Conservation (phyloP, 2,797 vertebrate genomes). For the Diceros bicornis region DNA sequence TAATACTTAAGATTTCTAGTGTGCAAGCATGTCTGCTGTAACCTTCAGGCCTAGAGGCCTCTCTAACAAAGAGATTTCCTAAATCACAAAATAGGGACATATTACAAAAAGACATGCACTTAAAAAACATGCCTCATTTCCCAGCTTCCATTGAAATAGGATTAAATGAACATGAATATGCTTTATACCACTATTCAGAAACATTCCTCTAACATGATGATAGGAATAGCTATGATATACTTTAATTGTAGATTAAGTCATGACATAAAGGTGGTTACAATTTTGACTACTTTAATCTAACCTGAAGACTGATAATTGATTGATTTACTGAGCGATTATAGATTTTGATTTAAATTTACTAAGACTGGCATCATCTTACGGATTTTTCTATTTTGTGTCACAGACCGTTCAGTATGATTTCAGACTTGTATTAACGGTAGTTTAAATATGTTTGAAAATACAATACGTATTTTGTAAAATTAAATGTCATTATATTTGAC, state of each 20-base stretch:
- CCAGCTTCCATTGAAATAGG: not conserved
- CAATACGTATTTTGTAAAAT: slow-evolving; percentile 21
- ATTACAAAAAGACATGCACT: not conserved
- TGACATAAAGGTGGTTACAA: not conserved
- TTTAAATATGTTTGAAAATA: slow-evolving; percentile 29
- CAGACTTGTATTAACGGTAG: not conserved
- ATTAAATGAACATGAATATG: not conserved
- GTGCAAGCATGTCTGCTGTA: not conserved
- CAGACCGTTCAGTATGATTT: not conserved
- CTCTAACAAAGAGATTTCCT: not conserved
- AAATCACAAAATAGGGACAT: slow-evolving; percentile 27
- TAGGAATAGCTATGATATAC: not conserved
- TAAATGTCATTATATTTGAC: not conserved
- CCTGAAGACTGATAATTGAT: not conserved
- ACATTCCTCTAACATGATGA: not conserved
- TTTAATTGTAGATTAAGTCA: slow-evolving; percentile 55
- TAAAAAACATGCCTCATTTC: not conserved
- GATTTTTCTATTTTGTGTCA: not conserved
- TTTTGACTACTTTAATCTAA: slow-evolving; percentile 1
- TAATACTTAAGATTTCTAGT: not conserved
- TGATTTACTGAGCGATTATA: not conserved
- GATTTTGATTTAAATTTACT: slow-evolving; percentile 51
- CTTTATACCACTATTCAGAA: not conserved
- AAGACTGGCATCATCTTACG: slow-evolving; percentile 4
- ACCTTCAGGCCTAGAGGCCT: not conserved